Conservation (phyloP, 2,888 invertebrate species). For the Exephanes ischioxanthus region DNA sequence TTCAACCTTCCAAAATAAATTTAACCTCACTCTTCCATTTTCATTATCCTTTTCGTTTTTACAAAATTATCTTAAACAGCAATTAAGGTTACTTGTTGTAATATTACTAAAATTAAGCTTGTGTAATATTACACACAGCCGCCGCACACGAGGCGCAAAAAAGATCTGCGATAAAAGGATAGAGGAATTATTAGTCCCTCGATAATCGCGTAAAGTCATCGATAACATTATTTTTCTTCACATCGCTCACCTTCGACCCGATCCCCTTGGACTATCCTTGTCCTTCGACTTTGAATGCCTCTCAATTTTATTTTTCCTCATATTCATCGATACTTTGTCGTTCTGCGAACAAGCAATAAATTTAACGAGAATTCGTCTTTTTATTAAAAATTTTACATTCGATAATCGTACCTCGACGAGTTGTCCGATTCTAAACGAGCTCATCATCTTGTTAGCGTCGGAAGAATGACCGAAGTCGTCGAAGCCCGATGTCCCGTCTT, state of each 20-base stretch:
- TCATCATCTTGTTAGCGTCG: conserved; percentile 87
- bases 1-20: conserved; percentile 53
- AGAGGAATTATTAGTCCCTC: neutral
- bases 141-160: conserved; percentile 62
- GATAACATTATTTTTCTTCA: neutral
- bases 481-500: conserved; percentile 89
- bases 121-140: conserved; percentile 50
- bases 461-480: conserved; percentile 89
- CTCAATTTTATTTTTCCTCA: conserved; percentile 55
- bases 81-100: neutral
- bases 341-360: conserved; percentile 63
- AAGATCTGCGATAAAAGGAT: conserved; percentile 52
- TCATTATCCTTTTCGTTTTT: neutral
- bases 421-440: conserved; percentile 89
- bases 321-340: conserved; percentile 68
- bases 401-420: conserved; percentile 86
- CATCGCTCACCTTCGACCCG: conserved; percentile 45
- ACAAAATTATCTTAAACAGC: conserved; percentile 1
- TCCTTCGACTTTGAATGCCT: conserved; percentile 43
- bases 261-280: neutral
- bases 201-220: neutral
- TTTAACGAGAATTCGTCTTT: neutral
- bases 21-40: conserved; percentile 10
- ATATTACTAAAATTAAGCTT: neutral
- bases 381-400: neutral